Evolutionary conservation across 2,888 invertebrate species (phyloP).

Genomic region (Acholoe squamosa): DNA sequence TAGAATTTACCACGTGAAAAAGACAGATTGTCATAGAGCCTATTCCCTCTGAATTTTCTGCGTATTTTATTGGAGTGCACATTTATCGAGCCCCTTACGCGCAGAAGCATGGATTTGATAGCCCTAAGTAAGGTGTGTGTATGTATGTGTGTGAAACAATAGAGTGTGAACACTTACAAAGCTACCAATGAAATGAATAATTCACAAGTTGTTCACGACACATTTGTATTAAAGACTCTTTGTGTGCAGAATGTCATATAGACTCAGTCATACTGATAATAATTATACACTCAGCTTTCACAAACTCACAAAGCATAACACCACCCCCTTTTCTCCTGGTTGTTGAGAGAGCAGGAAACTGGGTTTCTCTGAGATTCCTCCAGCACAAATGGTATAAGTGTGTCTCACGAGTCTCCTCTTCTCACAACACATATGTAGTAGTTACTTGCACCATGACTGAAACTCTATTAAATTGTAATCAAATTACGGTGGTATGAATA

Average conservation of each 20-base stretch:
- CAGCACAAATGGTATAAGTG: not conserved
- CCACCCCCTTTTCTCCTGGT: not conserved
- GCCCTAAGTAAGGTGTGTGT: not conserved
- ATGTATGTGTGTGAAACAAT: not conserved
- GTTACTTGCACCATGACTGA: constrained; percentile 39
- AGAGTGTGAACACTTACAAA: not conserved
- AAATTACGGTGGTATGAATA: constrained; percentile 35
- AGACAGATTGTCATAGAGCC: too few relatives aligned
- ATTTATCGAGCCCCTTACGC: not conserved
- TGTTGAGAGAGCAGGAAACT: not conserved
- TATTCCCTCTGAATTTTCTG: too few relatives aligned
- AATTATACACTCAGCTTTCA: constrained; percentile 8
- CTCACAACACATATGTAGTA: not conserved
- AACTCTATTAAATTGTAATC: constrained; percentile 47
- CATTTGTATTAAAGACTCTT: not conserved
- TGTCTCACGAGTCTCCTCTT: not conserved
- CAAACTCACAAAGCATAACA: constrained; percentile 21
- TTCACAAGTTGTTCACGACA: not conserved
- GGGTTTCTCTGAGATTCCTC: not conserved
- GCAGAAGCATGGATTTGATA: not conserved
- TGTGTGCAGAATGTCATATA: not conserved
- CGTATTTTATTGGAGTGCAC: too few relatives aligned
- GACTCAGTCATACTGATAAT: not conserved
- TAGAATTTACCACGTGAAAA: too few relatives aligned
- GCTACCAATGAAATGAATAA: constrained; percentile 29